Evolutionary conservation across 2,797 vertebrate species (phyloP).

Genomic region (Octomys mimax): DNA sequence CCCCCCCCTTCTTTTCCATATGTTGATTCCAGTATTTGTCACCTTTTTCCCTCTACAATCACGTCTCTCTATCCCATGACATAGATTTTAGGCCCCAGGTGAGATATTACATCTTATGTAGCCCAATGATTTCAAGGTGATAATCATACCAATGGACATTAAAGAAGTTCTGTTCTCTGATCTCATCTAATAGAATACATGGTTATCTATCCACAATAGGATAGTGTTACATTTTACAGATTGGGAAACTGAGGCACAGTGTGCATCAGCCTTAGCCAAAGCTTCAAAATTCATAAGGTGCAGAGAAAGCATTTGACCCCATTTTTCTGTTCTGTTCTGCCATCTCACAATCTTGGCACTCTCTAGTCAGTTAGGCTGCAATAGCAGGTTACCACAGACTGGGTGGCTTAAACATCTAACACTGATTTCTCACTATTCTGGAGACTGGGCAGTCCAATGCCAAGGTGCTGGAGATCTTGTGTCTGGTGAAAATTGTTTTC

Average conservation of each 20-base stretch:
- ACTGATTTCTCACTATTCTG: background rate
- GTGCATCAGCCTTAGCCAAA: conserved; percentile 10
- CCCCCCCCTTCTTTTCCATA: no score
- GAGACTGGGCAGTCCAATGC: background rate
- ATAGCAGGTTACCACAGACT: background rate
- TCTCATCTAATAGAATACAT: background rate
- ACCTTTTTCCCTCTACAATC: background rate
- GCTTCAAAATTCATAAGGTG: background rate
- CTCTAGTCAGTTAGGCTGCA: background rate
- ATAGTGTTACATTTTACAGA: background rate
- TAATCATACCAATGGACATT: background rate
- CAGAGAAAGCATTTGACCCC: background rate
- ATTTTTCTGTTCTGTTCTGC: background rate
- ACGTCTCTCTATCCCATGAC: background rate
- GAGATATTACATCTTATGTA: background rate
- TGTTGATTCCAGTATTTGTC: background rate
- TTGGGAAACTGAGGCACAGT: conserved; percentile 17
- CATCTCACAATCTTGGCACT: background rate
- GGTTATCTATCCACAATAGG: background rate
- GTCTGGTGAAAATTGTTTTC: background rate
- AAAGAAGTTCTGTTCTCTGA: background rate
- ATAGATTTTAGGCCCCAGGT: background rate
- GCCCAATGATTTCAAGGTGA: background rate
- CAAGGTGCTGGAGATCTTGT: background rate
- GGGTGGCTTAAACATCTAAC: background rate